phyloP scores from a whole-genome alignment of 2,113 vertebrate species.

The Siniperca chuatsi region DNA sequence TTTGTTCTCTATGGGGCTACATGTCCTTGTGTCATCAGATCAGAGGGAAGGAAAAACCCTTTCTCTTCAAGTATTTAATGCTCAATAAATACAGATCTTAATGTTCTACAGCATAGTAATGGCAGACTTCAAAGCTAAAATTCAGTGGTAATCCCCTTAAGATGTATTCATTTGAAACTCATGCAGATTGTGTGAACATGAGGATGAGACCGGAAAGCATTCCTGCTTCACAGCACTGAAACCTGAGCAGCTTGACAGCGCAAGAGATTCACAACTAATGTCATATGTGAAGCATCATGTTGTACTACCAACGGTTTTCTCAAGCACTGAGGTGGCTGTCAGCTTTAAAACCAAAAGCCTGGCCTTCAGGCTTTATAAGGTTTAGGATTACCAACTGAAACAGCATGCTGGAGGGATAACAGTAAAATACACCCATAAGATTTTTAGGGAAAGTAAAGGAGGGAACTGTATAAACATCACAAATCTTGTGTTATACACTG shows the following conservation, averaged over 20 bases:
- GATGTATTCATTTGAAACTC: slow-evolving; percentile 40
- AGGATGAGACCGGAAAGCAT: neutral
- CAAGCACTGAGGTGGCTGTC: slow-evolving; percentile 45
- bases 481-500: neutral
- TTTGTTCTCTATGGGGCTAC: slow-evolving; percentile 1
- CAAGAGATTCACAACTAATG: slow-evolving; percentile 19
- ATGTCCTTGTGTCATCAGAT: slow-evolving; percentile 12
- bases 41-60: neutral
- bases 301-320: slow-evolving; percentile 34
- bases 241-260: slow-evolving; percentile 40
- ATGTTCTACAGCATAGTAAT: slow-evolving; percentile 14
- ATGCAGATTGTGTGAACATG: slow-evolving; percentile 31
- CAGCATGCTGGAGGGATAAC: slow-evolving; percentile 30
- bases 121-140: slow-evolving; percentile 35
- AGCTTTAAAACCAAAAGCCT: slow-evolving; percentile 42
- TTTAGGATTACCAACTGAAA: slow-evolving; percentile 45
- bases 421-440: neutral
- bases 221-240: slow-evolving; percentile 26
- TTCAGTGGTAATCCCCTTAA: slow-evolving; percentile 31
- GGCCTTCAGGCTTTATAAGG: slow-evolving; percentile 19
- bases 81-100: slow-evolving; percentile 30
- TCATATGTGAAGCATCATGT: slow-evolving; percentile 45
- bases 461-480: neutral
- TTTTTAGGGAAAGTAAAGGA: slow-evolving; percentile 3
- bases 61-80: slow-evolving; percentile 9